These are phyloP conservation scores for Lithosia quadra DNA, from an alignment of 2,888 invertebrate species.

Conservation along the genomic window DNA sequence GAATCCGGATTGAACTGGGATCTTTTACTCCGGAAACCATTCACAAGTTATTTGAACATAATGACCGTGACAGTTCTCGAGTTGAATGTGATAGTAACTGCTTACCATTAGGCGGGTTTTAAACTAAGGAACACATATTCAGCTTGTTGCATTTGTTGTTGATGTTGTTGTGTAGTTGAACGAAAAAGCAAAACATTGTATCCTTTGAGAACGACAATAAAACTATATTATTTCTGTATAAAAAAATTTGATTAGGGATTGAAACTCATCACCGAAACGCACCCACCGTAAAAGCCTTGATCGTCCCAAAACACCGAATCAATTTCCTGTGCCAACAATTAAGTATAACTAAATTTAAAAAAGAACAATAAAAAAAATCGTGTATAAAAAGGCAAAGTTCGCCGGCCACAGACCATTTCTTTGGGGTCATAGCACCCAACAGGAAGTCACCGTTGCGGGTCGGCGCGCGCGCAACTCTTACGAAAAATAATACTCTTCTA, in stretches of 20 bases:
- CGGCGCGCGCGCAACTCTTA: slow-evolving; percentile 79
- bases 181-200: not conserved
- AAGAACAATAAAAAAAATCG: slow-evolving; percentile 59
- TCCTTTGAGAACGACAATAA: not conserved
- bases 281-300: slow-evolving; percentile 75
- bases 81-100: not conserved
- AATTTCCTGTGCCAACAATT: slow-evolving; percentile 80
- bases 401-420: slow-evolving; percentile 78
- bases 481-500: slow-evolving; percentile 82
- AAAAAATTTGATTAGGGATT: not conserved
- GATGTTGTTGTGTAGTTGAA: not conserved
- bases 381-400: slow-evolving; percentile 73
- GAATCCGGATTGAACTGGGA: too few species aligned
- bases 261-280: slow-evolving; percentile 31
- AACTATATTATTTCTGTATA: not conserved
- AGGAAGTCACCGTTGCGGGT: slow-evolving; percentile 83
- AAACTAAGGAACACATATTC: too few species aligned
- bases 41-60: not conserved
- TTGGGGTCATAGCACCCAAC: slow-evolving; percentile 86
- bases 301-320: slow-evolving; percentile 65
- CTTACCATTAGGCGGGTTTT: not conserved
- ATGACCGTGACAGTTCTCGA: not conserved
- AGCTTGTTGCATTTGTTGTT: too few species aligned
- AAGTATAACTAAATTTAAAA: slow-evolving; percentile 59
- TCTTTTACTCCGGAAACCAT: too few species aligned